These are phyloP conservation scores for Platorchestia sp. DNA, from an alignment of 1,140 invertebrate genomes.

Conservation along the genomic window DNA sequence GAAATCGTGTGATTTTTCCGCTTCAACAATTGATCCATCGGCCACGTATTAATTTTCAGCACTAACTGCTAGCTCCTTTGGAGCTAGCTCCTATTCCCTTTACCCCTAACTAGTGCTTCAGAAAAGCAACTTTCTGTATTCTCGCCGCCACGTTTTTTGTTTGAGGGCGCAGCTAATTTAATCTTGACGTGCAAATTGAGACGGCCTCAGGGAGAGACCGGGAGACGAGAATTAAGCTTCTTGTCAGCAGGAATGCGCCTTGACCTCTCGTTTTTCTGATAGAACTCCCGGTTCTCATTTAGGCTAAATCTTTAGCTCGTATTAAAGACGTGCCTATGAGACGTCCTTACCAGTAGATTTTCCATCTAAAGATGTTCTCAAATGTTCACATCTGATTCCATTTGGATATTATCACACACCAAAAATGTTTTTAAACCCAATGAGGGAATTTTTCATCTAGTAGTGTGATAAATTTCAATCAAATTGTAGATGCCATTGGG, in stretches of 20 bases:
- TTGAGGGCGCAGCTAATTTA: neutral
- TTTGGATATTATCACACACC: neutral
- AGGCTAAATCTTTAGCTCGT: neutral
- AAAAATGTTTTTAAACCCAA: neutral
- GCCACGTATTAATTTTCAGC: too few species aligned
- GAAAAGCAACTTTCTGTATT: neutral
- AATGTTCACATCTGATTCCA: neutral
- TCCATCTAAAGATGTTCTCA: neutral
- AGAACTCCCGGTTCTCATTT: neutral
- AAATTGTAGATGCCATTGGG: neutral
- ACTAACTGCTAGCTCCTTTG: neutral
- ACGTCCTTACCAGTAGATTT: neutral
- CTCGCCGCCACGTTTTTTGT: neutral
- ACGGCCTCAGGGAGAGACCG: neutral
- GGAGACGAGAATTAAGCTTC: neutral
- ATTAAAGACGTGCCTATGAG: neutral
- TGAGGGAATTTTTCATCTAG: neutral
- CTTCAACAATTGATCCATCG: neutral
- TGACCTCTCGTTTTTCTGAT: neutral
- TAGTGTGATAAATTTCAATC: neutral
- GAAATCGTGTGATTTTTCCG: neutral
- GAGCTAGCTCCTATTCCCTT: neutral
- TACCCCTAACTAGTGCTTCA: neutral
- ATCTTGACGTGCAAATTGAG: neutral
- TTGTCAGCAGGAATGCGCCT: neutral